These are phyloP conservation scores for Enteromius treurensis DNA, from an alignment of 2,797 vertebrate species.

Conservation along the genomic window DNA sequence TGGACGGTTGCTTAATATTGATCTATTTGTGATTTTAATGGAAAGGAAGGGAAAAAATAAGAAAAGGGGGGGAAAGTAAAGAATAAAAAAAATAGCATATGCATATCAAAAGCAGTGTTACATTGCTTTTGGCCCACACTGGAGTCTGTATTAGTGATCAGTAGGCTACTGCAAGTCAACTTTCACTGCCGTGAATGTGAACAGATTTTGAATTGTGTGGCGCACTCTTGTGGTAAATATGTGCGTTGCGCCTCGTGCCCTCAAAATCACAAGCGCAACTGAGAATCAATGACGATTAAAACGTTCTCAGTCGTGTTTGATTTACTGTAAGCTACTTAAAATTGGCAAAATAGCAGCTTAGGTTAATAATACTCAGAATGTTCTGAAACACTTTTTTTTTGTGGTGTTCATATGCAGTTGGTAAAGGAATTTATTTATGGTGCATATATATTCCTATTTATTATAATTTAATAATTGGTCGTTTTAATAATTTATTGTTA, in stretches of 20 bases:
- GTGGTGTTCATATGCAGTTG: neutral
- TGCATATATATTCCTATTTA: neutral
- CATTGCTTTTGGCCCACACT: neutral
- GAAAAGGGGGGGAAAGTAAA: neutral
- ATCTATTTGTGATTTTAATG: neutral
- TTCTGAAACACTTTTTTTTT: neutral
- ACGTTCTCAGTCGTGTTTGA: neutral
- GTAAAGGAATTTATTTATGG: neutral
- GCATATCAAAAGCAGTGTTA: neutral
- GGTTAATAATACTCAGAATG: neutral
- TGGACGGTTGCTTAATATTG: neutral
- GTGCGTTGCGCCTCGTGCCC: slow-evolving; percentile 52
- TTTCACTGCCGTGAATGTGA: neutral
- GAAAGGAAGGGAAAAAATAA: neutral
- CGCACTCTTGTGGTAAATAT: slow-evolving; percentile 73
- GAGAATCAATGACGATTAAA: neutral
- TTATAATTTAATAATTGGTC: neutral
- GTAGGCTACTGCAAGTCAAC: neutral
- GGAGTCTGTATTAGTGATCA: neutral
- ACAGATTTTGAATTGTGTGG: slow-evolving; percentile 68
- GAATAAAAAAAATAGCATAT: neutral
- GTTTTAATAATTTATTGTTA: neutral
- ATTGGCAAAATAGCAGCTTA: neutral
- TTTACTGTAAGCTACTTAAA: neutral
- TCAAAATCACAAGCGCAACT: slow-evolving; percentile 64